Evolutionary conservation across 2,888 invertebrate species (phyloP), one percentile per base, ranked within the genome.

Genomic region (Chalcis sispes): DNA sequence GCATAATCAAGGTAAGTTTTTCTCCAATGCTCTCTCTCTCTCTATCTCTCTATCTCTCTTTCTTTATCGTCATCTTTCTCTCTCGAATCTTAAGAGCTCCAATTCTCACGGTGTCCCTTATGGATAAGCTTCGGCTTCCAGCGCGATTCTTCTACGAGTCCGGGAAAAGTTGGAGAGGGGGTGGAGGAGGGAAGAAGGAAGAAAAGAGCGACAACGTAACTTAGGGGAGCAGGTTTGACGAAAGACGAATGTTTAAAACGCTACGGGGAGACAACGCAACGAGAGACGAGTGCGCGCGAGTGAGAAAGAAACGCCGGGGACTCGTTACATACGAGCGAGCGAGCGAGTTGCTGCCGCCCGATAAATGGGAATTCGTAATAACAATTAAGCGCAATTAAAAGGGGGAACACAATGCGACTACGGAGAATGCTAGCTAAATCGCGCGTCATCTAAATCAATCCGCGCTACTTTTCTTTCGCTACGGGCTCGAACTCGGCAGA

Each of bases 1-100:
- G 86, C 84, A 87, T 88, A 87, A 87, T 85, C 86, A 85, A 85
- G 87, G 87, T 87, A 79, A 87, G 87, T 87, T 87, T 87, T 87
- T 87, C 4, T 4, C 10, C 10, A 7, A 7, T 36, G 4, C 10
- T 36, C 10, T 10, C 36, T 36, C 4, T 7, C 36, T 4, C 10
- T 10, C 15, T 15, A 2, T 4, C 8, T 2, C 42, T 42, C 42
- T 2, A 36, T 4, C 10, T 36, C 10, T 36, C 10, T 36, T 36
- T 36, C 10, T 10, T 10, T 36, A 36, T 7, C 36, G 36, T 36
- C 36, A 13, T 15, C 15, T 4, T 2, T 2, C 42, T 42, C 42
- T 2, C 42, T 8, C 42, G 15, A 2, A 15, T 13, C 2, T 42
- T 13, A 13, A 13, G 42, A 85, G 86, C 84, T 86, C 87, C 85